Evolutionary conservation across 2,113 vertebrate species (phyloP), one percentile per base, ranked within the genome.

Genomic region (Erpornis zantholeuca): DNA sequence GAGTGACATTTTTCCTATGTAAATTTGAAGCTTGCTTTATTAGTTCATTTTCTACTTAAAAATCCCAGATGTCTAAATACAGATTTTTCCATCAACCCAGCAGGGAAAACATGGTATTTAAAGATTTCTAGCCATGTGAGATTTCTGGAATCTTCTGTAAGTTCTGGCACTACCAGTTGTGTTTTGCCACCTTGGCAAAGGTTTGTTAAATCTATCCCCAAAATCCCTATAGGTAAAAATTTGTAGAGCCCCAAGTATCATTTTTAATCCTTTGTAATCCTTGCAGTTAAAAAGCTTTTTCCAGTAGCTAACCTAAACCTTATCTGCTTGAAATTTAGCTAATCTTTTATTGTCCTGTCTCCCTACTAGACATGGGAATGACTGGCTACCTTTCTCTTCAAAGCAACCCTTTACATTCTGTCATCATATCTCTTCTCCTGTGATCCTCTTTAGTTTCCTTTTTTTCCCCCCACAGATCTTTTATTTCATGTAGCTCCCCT

Each of bases 191-290:
- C 13, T 69, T 2, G 3, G 69, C 29, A 88, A 78, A 91, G 47
- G 42, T 71, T 68, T 82, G 27, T 94, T 90, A 86, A 91, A 71
- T 76, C 60, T 75, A 33, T 86, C 89, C 47, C 28, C 40, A 2
- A 92, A 92, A 86, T 84, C 76, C 60, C 60, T 78, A 9, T 28
- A 33, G 38, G 44, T 66, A 53, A 84, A 86, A 88, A 83, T 47
- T 50, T 69, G 40, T 12, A 64, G 33, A 94, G 33, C 27, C 23
- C 15, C 1, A 6, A 75, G 42, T 82, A 71, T 57, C 35, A 75
- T 54, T 89, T 77, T 45, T 53, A 93, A 94, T 94, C 73, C 50
- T 89, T 95, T 91, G 83, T 89, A 96, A 94, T 91, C 72, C 83
- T 84, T 78, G 36, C 9, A 40, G 47, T 84, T 94, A 83, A 78